A percentile compares a stretch with the other conserved stretches of the same genome.
Conservation (phyloP, 2,888 invertebrate genomes). For the Sinohyriopsis cumingii region DNA sequence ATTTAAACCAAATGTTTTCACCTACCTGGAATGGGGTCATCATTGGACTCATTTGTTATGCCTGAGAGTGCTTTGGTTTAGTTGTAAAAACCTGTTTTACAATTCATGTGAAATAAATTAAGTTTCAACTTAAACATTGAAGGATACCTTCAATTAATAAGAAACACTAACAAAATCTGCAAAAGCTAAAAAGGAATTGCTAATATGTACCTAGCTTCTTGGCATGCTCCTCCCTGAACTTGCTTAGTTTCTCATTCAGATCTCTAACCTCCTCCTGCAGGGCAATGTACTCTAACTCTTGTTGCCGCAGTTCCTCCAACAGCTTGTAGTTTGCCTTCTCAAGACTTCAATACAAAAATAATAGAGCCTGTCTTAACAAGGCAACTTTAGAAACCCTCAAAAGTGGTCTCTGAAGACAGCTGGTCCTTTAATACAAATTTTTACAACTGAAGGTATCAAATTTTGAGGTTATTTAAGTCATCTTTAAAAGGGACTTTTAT, state of each 20-base stretch:
- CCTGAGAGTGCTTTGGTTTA: no score
- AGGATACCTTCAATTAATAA: no score
- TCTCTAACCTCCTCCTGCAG: slow-evolving; percentile 63
- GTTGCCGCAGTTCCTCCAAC: slow-evolving; percentile 55
- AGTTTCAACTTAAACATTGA: no score
- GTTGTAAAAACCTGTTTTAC: no score
- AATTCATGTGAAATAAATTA: no score
- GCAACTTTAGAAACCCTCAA: background rate
- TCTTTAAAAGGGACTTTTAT: no score
- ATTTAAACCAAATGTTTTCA: no score
- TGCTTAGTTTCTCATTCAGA: slow-evolving; percentile 59
- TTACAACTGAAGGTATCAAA: no score
- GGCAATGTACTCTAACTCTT: slow-evolving; percentile 58
- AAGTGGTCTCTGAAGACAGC: no score
- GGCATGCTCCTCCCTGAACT: slow-evolving; percentile 60
- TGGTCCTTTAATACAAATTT: background rate
- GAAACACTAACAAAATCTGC: background rate
- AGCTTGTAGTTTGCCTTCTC: slow-evolving; percentile 58
- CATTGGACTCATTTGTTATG: no score
- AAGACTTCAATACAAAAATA: slow-evolving; percentile 40
- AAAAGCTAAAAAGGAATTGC: background rate
- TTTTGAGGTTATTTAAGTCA: no score
- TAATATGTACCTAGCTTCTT: slow-evolving; percentile 56
- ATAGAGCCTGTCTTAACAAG: background rate
- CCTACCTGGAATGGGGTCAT: no score